Evolutionary conservation across 1,140 invertebrate genomes (phyloP).

Genomic region (Zaprionus gabonicus): DNA sequence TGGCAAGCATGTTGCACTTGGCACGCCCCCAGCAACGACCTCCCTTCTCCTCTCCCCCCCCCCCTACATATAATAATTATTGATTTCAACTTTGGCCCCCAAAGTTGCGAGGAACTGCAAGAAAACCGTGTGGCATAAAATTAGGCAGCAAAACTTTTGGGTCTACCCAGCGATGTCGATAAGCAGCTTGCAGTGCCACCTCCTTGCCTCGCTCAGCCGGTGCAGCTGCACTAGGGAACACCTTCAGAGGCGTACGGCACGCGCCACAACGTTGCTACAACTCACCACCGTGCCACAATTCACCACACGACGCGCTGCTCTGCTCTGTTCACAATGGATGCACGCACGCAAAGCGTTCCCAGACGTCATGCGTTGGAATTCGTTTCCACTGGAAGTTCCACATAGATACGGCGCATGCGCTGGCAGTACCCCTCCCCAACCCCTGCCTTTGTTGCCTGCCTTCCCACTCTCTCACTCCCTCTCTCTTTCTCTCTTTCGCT

Average conservation of each 20-base stretch:
- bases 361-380: slow-evolving; percentile 77
- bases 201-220: slow-evolving; percentile 6
- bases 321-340: slow-evolving; percentile 55
- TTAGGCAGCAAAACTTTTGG: slow-evolving; percentile 57
- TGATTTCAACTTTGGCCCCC: slow-evolving; percentile 70
- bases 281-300: slow-evolving; percentile 5
- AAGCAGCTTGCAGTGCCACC: slow-evolving; percentile 32
- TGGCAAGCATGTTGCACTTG: slow-evolving; percentile 70
- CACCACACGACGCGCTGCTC: slow-evolving; percentile 41
- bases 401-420: slow-evolving; percentile 63
- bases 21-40: slow-evolving; percentile 7
- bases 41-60: background rate
- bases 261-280: slow-evolving; percentile 9
- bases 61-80: slow-evolving; percentile 69
- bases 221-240: slow-evolving; percentile 48
- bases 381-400: slow-evolving; percentile 58
- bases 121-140: slow-evolving; percentile 47
- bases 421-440: background rate
- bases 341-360: slow-evolving; percentile 4
- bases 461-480: background rate
- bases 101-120: slow-evolving; percentile 25
- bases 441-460: background rate
- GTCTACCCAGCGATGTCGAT: slow-evolving; percentile 38
- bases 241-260: slow-evolving; percentile 25
- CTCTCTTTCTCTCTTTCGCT: background rate